Evolutionary conservation across 2,113 vertebrate genomes (phyloP).

Genomic region (Podarcis muralis): DNA sequence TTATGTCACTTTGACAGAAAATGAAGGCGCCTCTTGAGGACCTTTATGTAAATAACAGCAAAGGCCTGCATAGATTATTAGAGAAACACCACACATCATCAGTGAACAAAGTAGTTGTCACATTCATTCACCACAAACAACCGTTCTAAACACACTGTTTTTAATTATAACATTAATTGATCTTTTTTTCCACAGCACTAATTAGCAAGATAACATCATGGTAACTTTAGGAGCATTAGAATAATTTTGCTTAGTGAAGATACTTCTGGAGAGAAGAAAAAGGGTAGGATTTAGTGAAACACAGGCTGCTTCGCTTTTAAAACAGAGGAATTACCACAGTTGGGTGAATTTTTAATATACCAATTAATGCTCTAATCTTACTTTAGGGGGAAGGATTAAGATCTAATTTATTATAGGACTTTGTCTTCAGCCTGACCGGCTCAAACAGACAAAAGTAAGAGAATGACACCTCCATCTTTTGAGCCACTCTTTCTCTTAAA

Average conservation of each 20-base stretch:
- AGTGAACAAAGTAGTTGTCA: constrained; percentile 39
- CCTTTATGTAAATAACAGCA: not conserved
- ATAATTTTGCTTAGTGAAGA: constrained; percentile 58
- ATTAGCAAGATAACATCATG: constrained; percentile 74
- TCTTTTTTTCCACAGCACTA: constrained; percentile 71
- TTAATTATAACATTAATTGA: constrained; percentile 79
- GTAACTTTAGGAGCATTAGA: constrained; percentile 66
- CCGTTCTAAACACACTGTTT: constrained; percentile 70
- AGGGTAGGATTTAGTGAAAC: constrained; percentile 31
- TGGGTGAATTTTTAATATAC: constrained; percentile 53
- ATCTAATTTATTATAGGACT: constrained; percentile 13
- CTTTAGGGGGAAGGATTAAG: not conserved
- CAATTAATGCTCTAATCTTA: constrained; percentile 53
- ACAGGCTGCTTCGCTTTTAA: constrained; percentile 5
- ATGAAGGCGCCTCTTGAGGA: not conserved
- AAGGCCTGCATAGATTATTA: not conserved
- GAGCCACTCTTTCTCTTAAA: not conserved
- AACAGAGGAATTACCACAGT: constrained; percentile 53
- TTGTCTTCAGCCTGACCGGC: constrained; percentile 9
- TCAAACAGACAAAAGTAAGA: constrained; percentile 55
- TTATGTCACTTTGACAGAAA: not conserved
- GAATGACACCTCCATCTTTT: not conserved
- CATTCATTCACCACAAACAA: constrained; percentile 62
- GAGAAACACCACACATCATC: constrained; percentile 35
- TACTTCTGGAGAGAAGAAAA: constrained; percentile 48